Base-by-base conservation (phyloP, 1,140 invertebrate species). In the Brachionus rubens region DNA sequence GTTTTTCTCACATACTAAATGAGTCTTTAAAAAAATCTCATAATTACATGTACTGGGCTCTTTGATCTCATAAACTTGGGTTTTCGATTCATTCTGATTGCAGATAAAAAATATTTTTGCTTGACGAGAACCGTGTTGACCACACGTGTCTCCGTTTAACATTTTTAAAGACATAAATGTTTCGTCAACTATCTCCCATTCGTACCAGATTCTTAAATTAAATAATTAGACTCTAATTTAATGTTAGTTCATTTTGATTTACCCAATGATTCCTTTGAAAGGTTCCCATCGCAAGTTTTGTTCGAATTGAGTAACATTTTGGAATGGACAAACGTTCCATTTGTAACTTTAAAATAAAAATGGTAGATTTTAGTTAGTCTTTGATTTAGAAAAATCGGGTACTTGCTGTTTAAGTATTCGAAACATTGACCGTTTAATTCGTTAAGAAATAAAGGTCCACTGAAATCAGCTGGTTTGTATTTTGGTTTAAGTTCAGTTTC, bases 221-320 rank as follows among this genome's bases (percentile, higher is more conserved):
- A n/a, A n/a, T n/a, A n/a, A n/a, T n/a, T n/a, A n/a, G n/a, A n/a
- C n/a, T n/a, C n/a, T n/a, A n/a, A n/a, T n/a, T n/a, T n/a, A n/a
- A n/a, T n/a, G n/a, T n/a, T n/a, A n/a, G n/a, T n/a, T n/a, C n/a
- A n/a, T n/a, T n/a, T n/a, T 24, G 3, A 3, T 30, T 67, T 36
- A 70, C 67, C 67, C 67, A 72, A 72, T 72, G 9, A 72, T 41
- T 36, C 68, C 68, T 21, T 72, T 72, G 30, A 50, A 72, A 19
- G 68, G 46, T 9, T 72, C 36, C 68, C 68, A 72, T 48, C 46
- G 30, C n/a, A 54, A 21, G 30, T 72, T 72, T 24, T 72, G 68
- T 21, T 72, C 68, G 12, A 50, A 40, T 46, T 72, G 68, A 21
- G 68, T 72, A 12, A 72, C 46, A 54, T 72, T 72, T 41, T 54